Conservation (phyloP, 2,888 invertebrate genomes). For the Caenorhabditis japonica region DNA sequence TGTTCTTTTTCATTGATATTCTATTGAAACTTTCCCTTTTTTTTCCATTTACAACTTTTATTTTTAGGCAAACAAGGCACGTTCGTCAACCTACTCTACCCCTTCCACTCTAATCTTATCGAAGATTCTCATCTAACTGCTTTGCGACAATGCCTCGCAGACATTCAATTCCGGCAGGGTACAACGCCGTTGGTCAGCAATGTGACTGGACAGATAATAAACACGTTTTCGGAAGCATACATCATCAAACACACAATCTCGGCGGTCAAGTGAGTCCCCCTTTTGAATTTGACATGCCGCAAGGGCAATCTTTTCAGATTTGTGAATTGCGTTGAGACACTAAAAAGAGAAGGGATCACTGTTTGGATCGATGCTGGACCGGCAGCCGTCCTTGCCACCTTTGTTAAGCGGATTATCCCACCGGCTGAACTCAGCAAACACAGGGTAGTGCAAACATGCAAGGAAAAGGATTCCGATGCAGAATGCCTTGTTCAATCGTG, state of each 20-base stretch:
- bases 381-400: constrained; percentile 53
- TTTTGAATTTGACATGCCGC: not conserved
- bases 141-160: constrained; percentile 45
- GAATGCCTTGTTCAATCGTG: constrained; percentile 53
- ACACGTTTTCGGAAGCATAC: constrained; percentile 57
- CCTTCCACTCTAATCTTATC: constrained; percentile 68
- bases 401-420: constrained; percentile 58
- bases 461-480: constrained; percentile 60
- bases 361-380: constrained; percentile 68
- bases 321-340: constrained; percentile 54
- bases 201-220: constrained; percentile 58
- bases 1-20: not conserved
- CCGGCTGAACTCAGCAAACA: constrained; percentile 40
- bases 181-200: constrained; percentile 63
- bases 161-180: constrained; percentile 49
- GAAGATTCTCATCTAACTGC: constrained; percentile 56
- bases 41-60: not conserved
- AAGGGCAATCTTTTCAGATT: constrained; percentile 38
- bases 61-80: constrained; percentile 58
- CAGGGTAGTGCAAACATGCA: constrained; percentile 52
- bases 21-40: not conserved
- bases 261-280: constrained; percentile 46
- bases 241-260: constrained; percentile 61
- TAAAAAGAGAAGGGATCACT: constrained; percentile 49
- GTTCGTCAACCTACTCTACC: constrained; percentile 65